Evolutionary conservation across 2,797 vertebrate species (phyloP).

Genomic region (Typhlichthys subterraneus): DNA sequence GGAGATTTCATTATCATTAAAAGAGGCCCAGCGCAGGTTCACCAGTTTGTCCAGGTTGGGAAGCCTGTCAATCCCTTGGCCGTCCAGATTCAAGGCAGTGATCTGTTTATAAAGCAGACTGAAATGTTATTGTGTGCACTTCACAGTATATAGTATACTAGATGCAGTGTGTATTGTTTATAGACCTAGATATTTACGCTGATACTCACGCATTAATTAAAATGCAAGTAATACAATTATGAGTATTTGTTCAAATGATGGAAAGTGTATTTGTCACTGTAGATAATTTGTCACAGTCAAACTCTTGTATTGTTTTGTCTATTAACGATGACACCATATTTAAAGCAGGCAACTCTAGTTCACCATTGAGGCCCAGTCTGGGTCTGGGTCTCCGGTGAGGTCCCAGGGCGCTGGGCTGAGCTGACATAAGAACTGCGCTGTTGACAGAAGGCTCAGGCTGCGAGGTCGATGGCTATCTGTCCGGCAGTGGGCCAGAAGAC

Average conservation of each 20-base stretch:
- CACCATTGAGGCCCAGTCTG: constrained; percentile 81
- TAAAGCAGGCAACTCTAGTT: constrained; percentile 9
- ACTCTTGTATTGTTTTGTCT: too few relatives aligned
- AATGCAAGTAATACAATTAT: too few relatives aligned
- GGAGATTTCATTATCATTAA: constrained; percentile 84
- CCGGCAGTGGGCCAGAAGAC: constrained; percentile 76
- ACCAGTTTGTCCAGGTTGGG: constrained; percentile 80
- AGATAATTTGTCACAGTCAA: too few relatives aligned
- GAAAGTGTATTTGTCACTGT: too few relatives aligned
- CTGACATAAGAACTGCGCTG: constrained; percentile 80
- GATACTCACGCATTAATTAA: too few relatives aligned
- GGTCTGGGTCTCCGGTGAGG: constrained; percentile 57
- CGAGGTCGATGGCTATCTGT: constrained; percentile 72
- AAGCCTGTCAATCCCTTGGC: constrained; percentile 81
- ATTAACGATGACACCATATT: too few relatives aligned
- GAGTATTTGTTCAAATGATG: too few relatives aligned
- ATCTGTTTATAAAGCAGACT: constrained; percentile 67
- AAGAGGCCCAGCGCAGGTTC: constrained; percentile 87
- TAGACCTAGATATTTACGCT: background rate
- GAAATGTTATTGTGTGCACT: background rate
- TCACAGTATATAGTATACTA: background rate
- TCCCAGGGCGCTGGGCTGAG: constrained; percentile 73
- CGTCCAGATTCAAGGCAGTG: constrained; percentile 84
- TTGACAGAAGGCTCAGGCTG: constrained; percentile 81
- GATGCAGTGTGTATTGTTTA: background rate